Evolutionary conservation across 1,140 invertebrate genomes (phyloP).

Genomic region (Trigoniulus corallinus): DNA sequence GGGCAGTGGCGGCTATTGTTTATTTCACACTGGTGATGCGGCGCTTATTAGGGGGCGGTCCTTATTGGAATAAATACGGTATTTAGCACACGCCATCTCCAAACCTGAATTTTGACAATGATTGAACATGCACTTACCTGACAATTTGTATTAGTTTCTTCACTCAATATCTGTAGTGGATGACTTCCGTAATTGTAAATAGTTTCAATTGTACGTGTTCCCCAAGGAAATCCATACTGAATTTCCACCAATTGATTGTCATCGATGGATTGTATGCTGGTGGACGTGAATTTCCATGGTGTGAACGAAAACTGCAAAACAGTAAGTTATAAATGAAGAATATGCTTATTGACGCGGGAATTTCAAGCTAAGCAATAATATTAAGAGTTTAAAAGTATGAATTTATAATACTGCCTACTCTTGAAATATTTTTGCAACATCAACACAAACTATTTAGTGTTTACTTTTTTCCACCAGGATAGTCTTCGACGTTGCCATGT

Average conservation of each 20-base stretch:
- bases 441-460: no score
- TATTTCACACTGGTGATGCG: no score
- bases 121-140: no score
- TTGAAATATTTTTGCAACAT: neutral
- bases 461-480: constrained; percentile 8
- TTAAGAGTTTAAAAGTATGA: no score
- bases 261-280: neutral
- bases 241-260: neutral
- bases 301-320: neutral
- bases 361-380: no score
- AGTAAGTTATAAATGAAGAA: neutral
- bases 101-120: neutral
- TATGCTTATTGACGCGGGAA: constrained; percentile 17
- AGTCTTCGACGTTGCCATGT: constrained; percentile 2
- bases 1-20: no score
- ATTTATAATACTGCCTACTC: constrained; percentile 14
- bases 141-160: no score
- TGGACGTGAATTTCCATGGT: neutral
- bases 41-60: no score
- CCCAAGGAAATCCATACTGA: neutral
- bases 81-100: neutral
- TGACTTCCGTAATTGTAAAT: no score
- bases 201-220: neutral
- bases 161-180: no score
- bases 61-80: no score